These are phyloP conservation scores for Pangasius sanitwongsei DNA, from an alignment of 2,797 vertebrate species.

Conservation along the genomic window DNA sequence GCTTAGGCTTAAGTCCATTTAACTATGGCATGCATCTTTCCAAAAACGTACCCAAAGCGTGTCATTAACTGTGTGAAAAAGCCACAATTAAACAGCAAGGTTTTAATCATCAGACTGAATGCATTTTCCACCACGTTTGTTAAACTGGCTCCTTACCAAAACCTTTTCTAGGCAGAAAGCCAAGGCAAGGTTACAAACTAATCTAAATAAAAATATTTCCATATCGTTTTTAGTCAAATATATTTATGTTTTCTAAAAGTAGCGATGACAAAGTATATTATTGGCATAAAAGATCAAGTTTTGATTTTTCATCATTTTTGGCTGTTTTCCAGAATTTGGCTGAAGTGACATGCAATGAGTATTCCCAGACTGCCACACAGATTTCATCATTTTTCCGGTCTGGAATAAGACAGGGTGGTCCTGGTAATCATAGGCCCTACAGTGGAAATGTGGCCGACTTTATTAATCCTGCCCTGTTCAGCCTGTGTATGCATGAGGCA, in stretches of 20 bases:
- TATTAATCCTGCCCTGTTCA: background rate
- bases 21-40: background rate
- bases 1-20: background rate
- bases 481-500: background rate
- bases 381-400: background rate
- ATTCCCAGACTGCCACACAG: background rate
- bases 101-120: slow-evolving; percentile 5
- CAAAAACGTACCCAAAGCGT: background rate
- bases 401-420: background rate
- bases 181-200: background rate
- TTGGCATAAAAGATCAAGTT: background rate
- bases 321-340: background rate
- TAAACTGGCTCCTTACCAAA: background rate
- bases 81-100: background rate
- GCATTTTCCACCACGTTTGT: background rate
- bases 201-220: background rate
- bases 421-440: background rate
- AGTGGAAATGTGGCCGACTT: background rate
- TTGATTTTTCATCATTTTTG: background rate
- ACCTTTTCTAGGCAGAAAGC: background rate
- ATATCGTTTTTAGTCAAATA: background rate
- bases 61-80: background rate
- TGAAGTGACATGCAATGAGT: background rate
- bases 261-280: background rate
- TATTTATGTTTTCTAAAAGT: background rate